Conservation (phyloP, 2,113 vertebrate genomes). For the Ptilorrhoa leucosticta region DNA sequence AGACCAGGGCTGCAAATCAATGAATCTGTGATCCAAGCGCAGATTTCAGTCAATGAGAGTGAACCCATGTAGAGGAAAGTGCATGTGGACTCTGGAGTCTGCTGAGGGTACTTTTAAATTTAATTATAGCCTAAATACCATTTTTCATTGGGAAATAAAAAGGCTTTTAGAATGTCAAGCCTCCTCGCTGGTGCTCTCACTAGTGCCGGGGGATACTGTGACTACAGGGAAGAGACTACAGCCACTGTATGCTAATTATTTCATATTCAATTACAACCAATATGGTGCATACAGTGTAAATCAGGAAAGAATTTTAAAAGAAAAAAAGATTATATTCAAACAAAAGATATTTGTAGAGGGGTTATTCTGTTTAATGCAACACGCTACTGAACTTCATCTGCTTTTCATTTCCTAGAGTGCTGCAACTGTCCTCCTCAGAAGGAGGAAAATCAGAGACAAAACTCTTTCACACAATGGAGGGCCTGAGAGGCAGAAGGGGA, state of each 20-base stretch:
- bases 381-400: not conserved
- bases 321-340: not conserved
- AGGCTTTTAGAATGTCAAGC: not conserved
- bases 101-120: not conserved
- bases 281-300: not conserved
- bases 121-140: constrained; percentile 33
- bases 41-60: not conserved
- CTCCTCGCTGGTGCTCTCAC: not conserved
- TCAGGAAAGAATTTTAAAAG: not conserved
- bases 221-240: not conserved
- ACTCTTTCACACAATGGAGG: not conserved
- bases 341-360: not conserved
- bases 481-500: not conserved
- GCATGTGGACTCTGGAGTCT: not conserved
- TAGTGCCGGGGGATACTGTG: not conserved
- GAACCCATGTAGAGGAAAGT: not conserved
- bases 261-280: not conserved
- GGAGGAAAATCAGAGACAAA: not conserved
- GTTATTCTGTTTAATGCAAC: not conserved
- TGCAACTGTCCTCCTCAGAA: not conserved
- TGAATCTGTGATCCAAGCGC: not conserved
- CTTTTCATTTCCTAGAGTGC: not conserved
- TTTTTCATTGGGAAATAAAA: constrained; percentile 17
- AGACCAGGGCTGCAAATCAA: not conserved
- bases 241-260: not conserved